phyloP scores from a whole-genome alignment of 1,140 invertebrate genomes.

The Zaprionus lachaisei region DNA sequence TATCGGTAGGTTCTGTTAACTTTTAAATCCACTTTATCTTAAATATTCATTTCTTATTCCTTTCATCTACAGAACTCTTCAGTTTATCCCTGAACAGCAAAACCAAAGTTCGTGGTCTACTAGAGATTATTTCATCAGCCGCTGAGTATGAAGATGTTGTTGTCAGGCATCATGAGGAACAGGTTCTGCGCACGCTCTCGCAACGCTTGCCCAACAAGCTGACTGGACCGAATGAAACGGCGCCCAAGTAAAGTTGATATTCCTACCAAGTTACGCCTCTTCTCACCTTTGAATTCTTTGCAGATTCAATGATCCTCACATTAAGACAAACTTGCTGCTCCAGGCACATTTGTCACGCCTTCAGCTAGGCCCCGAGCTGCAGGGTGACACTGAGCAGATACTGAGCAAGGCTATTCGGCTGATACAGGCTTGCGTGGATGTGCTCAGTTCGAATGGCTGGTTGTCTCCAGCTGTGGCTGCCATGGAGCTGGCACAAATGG shows the following conservation, averaged over 20 bases:
- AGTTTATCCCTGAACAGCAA: slow-evolving; percentile 98
- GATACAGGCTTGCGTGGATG: slow-evolving; percentile 99
- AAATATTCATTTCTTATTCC: background rate
- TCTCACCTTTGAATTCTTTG: slow-evolving; percentile 55
- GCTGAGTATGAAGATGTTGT: slow-evolving; percentile 98
- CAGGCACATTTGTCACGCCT: slow-evolving; percentile 98
- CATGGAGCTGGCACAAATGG: slow-evolving; percentile 99
- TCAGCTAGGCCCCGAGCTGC: slow-evolving; percentile 97
- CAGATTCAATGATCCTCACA: slow-evolving; percentile 97
- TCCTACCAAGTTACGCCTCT: background rate
- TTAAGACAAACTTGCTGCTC: slow-evolving; percentile 97
- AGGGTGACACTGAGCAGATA: slow-evolving; percentile 97
- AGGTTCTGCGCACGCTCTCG: slow-evolving; percentile 92
- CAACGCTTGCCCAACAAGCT: slow-evolving; percentile 92
- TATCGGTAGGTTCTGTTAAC: slow-evolving; percentile 89
- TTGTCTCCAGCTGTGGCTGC: slow-evolving; percentile 98
- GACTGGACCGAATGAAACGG: slow-evolving; percentile 86
- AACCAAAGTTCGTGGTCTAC: slow-evolving; percentile 97
- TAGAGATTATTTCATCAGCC: slow-evolving; percentile 99
- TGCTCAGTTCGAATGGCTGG: slow-evolving; percentile 99
- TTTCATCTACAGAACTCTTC: slow-evolving; percentile 92
- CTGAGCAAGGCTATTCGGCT: slow-evolving; percentile 94
- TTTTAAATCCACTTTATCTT: background rate
- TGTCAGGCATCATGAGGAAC: slow-evolving; percentile 97
- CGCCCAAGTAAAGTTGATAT: slow-evolving; percentile 85